These are phyloP conservation scores for Rhincodon typus DNA, from an alignment of 2,797 vertebrate species.

Conservation along the genomic window DNA sequence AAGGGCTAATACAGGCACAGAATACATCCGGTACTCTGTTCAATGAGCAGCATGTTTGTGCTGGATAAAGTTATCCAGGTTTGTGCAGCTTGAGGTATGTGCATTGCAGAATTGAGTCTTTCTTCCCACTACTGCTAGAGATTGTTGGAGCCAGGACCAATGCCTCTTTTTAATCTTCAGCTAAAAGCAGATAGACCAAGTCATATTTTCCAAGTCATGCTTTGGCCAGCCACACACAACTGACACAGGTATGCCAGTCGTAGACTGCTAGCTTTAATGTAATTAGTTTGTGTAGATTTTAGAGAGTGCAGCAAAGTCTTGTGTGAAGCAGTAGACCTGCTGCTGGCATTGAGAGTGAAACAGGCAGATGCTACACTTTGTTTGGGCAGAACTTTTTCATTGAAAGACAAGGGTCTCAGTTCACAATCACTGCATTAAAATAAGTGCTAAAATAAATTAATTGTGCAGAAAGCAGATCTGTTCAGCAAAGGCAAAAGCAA, in stretches of 20 bases:
- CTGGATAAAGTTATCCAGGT: no score
- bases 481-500: background rate
- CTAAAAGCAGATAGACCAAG: background rate
- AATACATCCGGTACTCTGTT: background rate
- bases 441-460: background rate
- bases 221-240: background rate
- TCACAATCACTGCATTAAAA: background rate
- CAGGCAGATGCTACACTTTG: background rate
- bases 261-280: background rate
- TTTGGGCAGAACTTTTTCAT: background rate
- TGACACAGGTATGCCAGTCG: background rate
- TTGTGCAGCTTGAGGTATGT: background rate
- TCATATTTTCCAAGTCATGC: background rate
- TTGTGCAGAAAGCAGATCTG: background rate
- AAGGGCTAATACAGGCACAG: background rate
- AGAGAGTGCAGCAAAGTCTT: background rate
- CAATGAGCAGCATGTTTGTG: background rate
- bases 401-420: background rate
- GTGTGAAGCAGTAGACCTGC: background rate
- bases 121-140: background rate
- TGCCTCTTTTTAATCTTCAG: background rate
- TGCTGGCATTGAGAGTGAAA: background rate
- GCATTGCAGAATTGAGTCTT: background rate
- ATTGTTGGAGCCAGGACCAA: background rate
- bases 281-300: background rate